phyloP scores from a whole-genome alignment of 2,797 vertebrate genomes.

The Moxostoma hubbsi region DNA sequence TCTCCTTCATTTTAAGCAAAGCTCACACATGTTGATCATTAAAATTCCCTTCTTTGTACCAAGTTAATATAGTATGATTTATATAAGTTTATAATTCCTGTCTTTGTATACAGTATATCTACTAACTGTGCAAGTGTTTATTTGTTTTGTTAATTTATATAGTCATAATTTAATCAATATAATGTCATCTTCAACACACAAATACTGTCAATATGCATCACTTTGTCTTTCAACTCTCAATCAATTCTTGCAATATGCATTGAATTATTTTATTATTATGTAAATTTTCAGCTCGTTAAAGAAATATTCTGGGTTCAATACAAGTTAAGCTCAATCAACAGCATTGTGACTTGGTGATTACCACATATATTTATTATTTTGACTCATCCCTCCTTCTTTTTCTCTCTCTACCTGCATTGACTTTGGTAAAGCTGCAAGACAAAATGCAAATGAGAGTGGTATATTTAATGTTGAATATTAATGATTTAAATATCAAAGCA shows the following conservation, averaged over 20 bases:
- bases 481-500: constrained; percentile 60
- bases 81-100: constrained; percentile 29
- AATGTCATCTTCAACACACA: constrained; percentile 2
- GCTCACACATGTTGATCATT: constrained; percentile 13
- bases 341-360: too few relatives aligned
- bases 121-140: constrained; percentile 36
- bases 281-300: constrained; percentile 15
- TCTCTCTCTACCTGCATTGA: neutral
- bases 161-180: constrained; percentile 37
- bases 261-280: constrained; percentile 40
- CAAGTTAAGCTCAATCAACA: too few relatives aligned
- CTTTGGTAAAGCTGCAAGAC: constrained; percentile 9
- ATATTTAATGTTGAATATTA: constrained; percentile 43
- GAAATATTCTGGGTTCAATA: too few relatives aligned
- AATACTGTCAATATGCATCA: constrained; percentile 16
- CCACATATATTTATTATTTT: too few relatives aligned
- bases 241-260: constrained; percentile 33
- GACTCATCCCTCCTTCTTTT: too few relatives aligned
- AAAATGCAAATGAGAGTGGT: constrained; percentile 43
- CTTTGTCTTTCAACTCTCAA: neutral
- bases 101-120: constrained; percentile 27
- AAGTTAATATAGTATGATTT: constrained; percentile 36
- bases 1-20: constrained; percentile 51
- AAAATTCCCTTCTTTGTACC: constrained; percentile 19
- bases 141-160: constrained; percentile 43